A percentile compares a stretch with the other conserved stretches of the same genome.
These are phyloP conservation scores for Eira barbara DNA, from an alignment of 2,113 vertebrate species.

Conservation along the genomic window DNA sequence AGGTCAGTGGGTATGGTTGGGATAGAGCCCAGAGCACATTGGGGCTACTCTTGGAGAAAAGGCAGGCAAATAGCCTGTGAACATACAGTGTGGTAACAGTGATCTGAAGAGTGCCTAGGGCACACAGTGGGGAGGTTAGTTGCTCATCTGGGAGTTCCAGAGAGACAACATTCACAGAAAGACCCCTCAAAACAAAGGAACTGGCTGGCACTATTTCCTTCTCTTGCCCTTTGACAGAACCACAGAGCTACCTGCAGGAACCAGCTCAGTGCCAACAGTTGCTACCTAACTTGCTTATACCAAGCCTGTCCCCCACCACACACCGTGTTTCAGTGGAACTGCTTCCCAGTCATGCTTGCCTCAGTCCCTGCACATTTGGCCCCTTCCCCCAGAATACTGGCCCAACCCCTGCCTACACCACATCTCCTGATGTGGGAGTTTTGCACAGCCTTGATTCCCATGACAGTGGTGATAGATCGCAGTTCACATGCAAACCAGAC, in stretches of 20 bases:
- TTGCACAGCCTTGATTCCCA: background rate
- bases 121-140: background rate
- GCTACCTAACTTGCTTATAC: background rate
- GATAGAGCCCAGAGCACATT: background rate
- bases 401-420: background rate
- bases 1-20: background rate
- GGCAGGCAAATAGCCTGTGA: background rate
- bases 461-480: background rate
- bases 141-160: background rate
- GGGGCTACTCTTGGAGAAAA: background rate
- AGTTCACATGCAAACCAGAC: background rate
- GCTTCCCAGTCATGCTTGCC: background rate
- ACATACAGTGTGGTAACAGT: background rate
- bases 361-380: background rate
- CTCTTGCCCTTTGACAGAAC: background rate
- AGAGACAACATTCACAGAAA: background rate
- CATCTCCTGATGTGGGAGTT: background rate
- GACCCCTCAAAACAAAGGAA: background rate
- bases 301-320: background rate
- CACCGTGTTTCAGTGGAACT: background rate
- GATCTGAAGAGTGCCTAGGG: background rate
- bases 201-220: background rate
- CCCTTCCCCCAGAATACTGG: background rate
- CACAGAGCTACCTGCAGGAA: background rate
- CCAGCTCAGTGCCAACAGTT: background rate